Percentiles rank a stretch among this genome's conserved stretches.
phyloP scores from a whole-genome alignment of 2,888 invertebrate genomes.

The Arge pagana region DNA sequence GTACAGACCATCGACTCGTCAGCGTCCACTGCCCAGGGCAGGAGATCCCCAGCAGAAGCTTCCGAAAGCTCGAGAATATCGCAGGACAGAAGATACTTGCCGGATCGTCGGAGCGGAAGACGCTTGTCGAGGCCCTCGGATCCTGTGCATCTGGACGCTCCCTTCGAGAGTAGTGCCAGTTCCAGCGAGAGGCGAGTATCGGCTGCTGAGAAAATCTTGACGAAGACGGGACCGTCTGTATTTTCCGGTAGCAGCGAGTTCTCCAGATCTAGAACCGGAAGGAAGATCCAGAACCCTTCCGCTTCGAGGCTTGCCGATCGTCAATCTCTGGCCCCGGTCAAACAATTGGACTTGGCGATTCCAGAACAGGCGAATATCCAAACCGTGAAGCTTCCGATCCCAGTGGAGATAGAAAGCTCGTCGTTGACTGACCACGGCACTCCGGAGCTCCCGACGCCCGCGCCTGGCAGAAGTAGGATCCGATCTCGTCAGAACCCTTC shows the following conservation, averaged over 20 bases:
- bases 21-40: background rate
- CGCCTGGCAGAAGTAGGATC: conserved; percentile 11
- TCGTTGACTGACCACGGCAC: conserved; percentile 30
- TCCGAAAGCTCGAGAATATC: background rate
- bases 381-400: background rate
- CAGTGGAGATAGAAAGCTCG: conserved; percentile 41
- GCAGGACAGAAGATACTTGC: conserved; percentile 24
- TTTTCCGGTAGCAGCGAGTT: conserved; percentile 29
- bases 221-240: conserved; percentile 30
- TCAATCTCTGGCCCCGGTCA: no score
- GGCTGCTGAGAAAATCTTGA: conserved; percentile 18
- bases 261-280: conserved; percentile 43
- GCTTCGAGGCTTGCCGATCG: conserved; percentile 34
- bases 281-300: conserved; percentile 43
- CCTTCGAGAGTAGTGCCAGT: conserved; percentile 1
- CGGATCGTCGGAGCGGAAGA: conserved; percentile 17
- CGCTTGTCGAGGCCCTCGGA: conserved; percentile 3
- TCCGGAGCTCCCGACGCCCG: conserved; percentile 17
- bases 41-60: background rate
- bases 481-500: conserved; percentile 19
- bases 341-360: conserved; percentile 31
- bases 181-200: background rate
- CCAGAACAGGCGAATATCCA: conserved; percentile 28
- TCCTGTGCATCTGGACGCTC: conserved; percentile 13
- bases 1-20: background rate